Conservation (phyloP, 2,888 invertebrate genomes). For the Trachelus iudaicus region DNA sequence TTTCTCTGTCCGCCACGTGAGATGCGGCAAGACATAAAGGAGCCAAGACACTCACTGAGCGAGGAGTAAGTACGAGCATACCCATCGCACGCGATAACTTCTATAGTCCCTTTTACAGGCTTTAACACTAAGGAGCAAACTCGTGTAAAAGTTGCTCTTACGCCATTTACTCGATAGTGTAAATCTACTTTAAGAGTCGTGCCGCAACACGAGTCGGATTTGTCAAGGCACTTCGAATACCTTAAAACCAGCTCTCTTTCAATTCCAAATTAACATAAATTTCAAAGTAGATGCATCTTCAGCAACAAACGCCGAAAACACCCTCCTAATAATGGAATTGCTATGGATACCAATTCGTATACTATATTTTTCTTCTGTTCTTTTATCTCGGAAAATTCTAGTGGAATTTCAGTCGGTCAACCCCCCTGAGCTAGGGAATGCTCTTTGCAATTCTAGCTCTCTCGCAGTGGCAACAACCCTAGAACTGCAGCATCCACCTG, state of each 20-base stretch:
- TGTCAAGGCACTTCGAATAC: not conserved
- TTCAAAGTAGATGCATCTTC: not conserved
- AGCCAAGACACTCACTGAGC: not conserved
- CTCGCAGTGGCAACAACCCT: not conserved
- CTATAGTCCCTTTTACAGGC: not conserved
- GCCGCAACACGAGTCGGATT: constrained; percentile 7
- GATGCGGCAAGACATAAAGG: not conserved
- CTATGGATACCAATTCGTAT: not conserved
- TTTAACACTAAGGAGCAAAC: constrained; percentile 8
- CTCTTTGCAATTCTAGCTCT: not conserved
- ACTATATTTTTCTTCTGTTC: not conserved
- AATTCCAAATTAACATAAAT: not conserved
- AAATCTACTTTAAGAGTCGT: constrained; percentile 29
- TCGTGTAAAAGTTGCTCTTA: constrained; percentile 23
- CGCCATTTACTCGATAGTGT: constrained; percentile 27
- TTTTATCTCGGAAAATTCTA: not conserved
- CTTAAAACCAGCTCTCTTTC: not conserved
- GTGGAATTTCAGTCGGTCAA: not conserved
- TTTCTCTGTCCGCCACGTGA: not conserved
- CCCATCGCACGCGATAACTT: not conserved
- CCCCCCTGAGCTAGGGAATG: not conserved
- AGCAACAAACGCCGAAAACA: not conserved
- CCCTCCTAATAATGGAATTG: not conserved
- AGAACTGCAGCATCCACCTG: not conserved
- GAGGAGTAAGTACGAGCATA: not conserved